These are phyloP conservation scores for Drosophila kikkawai DNA, from an alignment of 1,140 invertebrate genomes.

Conservation along the genomic window DNA sequence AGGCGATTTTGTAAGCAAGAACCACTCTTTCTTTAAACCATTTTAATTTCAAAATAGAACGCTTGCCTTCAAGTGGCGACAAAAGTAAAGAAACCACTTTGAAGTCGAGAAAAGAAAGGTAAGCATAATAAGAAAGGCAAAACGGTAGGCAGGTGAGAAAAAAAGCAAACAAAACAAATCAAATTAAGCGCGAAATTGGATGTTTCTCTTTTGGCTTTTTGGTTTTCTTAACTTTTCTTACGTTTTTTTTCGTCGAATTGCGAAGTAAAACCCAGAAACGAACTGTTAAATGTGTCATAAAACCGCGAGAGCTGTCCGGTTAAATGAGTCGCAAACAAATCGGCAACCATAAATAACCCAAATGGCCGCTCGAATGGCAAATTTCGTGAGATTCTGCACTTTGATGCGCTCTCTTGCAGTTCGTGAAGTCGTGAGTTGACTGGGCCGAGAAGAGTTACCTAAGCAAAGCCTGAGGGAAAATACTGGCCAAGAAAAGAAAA, in stretches of 20 bases:
- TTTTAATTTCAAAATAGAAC: neutral
- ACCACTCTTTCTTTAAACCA: too few species aligned
- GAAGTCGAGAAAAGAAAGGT: slow-evolving; percentile 7
- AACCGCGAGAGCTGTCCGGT: slow-evolving; percentile 56
- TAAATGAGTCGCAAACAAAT: slow-evolving; percentile 77
- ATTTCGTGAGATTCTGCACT: slow-evolving; percentile 81
- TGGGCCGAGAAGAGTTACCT: slow-evolving; percentile 71
- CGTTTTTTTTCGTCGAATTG: slow-evolving; percentile 11
- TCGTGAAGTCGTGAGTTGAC: slow-evolving; percentile 73
- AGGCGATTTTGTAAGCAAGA: neutral
- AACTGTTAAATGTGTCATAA: slow-evolving; percentile 76
- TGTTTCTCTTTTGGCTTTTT: slow-evolving; percentile 24
- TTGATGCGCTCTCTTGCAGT: slow-evolving; percentile 69
- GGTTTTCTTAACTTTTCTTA: slow-evolving; percentile 13
- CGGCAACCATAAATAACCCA: slow-evolving; percentile 75
- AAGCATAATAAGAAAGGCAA: slow-evolving; percentile 1
- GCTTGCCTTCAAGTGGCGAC: slow-evolving; percentile 2
- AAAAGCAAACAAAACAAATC: slow-evolving; percentile 42
- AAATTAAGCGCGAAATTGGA: slow-evolving; percentile 77
- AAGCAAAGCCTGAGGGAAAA: slow-evolving; percentile 46
- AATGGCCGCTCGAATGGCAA: slow-evolving; percentile 77
- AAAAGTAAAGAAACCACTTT: slow-evolving; percentile 12
- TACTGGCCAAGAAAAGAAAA: neutral
- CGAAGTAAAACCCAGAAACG: slow-evolving; percentile 31
- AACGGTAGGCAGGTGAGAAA: slow-evolving; percentile 11